Evolutionary conservation across 2,113 vertebrate genomes (phyloP).

Genomic region (Mesocricetus auratus): DNA sequence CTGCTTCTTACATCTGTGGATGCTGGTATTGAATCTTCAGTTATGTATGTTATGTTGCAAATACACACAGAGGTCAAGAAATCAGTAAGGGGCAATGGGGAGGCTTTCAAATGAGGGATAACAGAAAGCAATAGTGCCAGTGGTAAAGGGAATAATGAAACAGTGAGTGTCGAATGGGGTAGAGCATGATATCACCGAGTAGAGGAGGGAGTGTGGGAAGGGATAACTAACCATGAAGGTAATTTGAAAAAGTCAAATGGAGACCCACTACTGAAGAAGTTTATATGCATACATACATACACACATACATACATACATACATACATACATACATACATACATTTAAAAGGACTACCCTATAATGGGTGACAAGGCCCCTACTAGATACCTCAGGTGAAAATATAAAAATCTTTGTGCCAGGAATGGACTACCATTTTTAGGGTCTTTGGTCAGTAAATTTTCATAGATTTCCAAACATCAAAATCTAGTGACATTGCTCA

Average conservation of each 20-base stretch:
- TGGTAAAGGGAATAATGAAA: not conserved
- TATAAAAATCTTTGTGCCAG: not conserved
- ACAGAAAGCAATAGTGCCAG: not conserved
- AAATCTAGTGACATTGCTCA: not conserved
- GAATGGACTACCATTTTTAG: not conserved
- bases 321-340: not conserved
- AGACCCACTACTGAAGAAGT: not conserved
- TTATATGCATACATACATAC: not conserved
- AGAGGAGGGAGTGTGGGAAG: not conserved
- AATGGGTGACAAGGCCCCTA: not conserved
- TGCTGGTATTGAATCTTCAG: not conserved
- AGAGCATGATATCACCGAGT: not conserved
- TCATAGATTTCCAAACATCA: not conserved
- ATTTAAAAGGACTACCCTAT: not conserved
- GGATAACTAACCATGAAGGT: not conserved
- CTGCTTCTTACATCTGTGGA: not conserved
- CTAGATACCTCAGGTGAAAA: not conserved
- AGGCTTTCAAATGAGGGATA: not conserved
- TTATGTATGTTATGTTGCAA: too few relatives aligned
- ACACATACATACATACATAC: not conserved
- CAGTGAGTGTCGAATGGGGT: not conserved
- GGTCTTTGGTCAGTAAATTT: not conserved
- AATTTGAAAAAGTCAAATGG: not conserved
- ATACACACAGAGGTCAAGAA: not conserved
- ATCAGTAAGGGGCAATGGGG: not conserved